Conservation (phyloP, 2,888 invertebrate species). For the Selenia dentaria region DNA sequence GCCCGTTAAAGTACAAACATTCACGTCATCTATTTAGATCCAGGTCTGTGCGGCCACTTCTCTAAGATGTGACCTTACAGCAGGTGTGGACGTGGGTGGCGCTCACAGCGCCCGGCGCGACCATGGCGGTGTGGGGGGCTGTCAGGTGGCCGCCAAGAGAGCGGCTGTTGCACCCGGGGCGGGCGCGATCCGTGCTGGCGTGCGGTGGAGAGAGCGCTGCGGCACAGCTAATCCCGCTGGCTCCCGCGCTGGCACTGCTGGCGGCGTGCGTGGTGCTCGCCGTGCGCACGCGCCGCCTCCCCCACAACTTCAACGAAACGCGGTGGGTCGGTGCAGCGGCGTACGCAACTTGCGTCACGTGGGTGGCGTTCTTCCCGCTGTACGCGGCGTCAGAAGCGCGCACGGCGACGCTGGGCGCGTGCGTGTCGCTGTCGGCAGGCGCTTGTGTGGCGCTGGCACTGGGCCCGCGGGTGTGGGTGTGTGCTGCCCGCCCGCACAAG, state of each 20-base stretch:
- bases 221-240: slow-evolving; percentile 85
- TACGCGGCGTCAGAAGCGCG: slow-evolving; percentile 73
- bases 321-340: slow-evolving; percentile 91
- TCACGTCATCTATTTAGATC: too few species aligned
- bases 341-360: slow-evolving; percentile 91
- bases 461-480: slow-evolving; percentile 89
- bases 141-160: slow-evolving; percentile 74
- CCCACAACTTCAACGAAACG: slow-evolving; percentile 93
- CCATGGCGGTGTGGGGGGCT: slow-evolving; percentile 85
- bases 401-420: slow-evolving; percentile 79
- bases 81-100: slow-evolving; percentile 66
- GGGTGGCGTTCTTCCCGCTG: slow-evolving; percentile 91
- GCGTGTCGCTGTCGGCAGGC: slow-evolving; percentile 89
- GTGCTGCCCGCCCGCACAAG: slow-evolving; percentile 89
- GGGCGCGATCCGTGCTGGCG: slow-evolving; percentile 83
- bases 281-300: slow-evolving; percentile 90
- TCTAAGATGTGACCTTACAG: neutral
- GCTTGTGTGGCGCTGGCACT: slow-evolving; percentile 90
- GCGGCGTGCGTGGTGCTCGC: slow-evolving; percentile 91
- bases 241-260: slow-evolving; percentile 89
- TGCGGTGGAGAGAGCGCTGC: slow-evolving; percentile 83
- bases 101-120: slow-evolving; percentile 77
- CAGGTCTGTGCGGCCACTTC: too few species aligned
- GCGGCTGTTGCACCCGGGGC: slow-evolving; percentile 76
- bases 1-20: too few species aligned